Evolutionary conservation across 2,888 invertebrate genomes (phyloP), one percentile per base, ranked within the genome.

Genomic region (Campoplex capitator): DNA sequence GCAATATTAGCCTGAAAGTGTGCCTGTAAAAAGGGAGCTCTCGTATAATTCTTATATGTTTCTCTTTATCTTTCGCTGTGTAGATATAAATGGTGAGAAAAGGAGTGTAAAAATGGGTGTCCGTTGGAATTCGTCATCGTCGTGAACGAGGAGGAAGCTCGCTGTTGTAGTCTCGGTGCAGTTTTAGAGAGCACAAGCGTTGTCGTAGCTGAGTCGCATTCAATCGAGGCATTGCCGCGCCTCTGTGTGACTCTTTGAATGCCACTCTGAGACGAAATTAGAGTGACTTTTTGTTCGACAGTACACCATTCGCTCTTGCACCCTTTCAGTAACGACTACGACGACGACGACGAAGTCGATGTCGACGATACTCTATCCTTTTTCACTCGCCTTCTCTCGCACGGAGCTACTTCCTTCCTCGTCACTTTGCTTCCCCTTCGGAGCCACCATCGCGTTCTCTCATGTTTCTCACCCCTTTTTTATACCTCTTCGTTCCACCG

Each of bases 281-380:
- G 90, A 91, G 91, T 91, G 91, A 91, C 89, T 91, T 89, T 90
- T 91, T 91, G 91, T 91, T 87, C 86, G 75, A 86, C 80, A 32
- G 82, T 76, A 75, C 77, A 68, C 84, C 79, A 85, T 85, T 74
- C 85, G 79, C 77, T 74, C 83, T 71, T 81, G 62, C 62, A 62
- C 88, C 88, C 86, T 73, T 84, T 80, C 86, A 86, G 79, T 70
- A 84, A 73, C 84, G 83, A 78, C 76, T 51, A 71, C 56, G 70
- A 79, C 58, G 80, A 32, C 70, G 84, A 73, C 81, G 88, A 84
- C 81, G 51, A 23, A 42, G 82, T 67, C 86, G 83, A 74, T 67
- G 85, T 71, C 81, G 88, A 84, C 71, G 62, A 73, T 58, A 70
- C 68, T 76, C 35, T 35, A 79, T 54, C 78, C 75, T 86, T 42